Evolutionary conservation across 1,140 invertebrate genomes (phyloP).

Genomic region (Drosophila insularis): DNA sequence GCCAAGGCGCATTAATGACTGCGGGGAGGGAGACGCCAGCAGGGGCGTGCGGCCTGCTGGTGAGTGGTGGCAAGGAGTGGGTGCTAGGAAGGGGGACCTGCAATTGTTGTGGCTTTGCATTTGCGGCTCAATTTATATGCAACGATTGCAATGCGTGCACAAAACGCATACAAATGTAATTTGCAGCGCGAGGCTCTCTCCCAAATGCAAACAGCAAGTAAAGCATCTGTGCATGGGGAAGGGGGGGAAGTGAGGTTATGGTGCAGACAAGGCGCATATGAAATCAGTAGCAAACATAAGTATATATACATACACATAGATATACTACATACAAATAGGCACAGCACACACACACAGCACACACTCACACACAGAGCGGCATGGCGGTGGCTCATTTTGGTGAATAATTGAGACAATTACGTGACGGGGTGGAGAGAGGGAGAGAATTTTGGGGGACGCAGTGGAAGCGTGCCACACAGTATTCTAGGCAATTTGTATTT

Average conservation of each 20-base stretch:
- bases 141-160: slow-evolving; percentile 77
- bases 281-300: slow-evolving; percentile 62
- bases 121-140: slow-evolving; percentile 78
- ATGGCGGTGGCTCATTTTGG: slow-evolving; percentile 74
- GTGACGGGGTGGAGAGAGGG: slow-evolving; percentile 13
- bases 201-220: slow-evolving; percentile 63
- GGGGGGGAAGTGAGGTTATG: slow-evolving; percentile 15
- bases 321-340: neutral
- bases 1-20: slow-evolving; percentile 75
- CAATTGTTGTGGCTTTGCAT: slow-evolving; percentile 78
- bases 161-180: slow-evolving; percentile 80
- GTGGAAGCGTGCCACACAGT: slow-evolving; percentile 26
- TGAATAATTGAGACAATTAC: slow-evolving; percentile 81
- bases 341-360: neutral
- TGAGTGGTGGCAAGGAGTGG: neutral
- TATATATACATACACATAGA: slow-evolving; percentile 29
- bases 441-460: slow-evolving; percentile 30
- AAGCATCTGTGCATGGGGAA: neutral
- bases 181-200: slow-evolving; percentile 58
- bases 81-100: neutral
- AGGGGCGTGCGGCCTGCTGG: no score
- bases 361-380: slow-evolving; percentile 32
- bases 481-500: slow-evolving; percentile 60
- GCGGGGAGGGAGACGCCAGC: neutral
- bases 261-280: slow-evolving; percentile 67